These are phyloP conservation scores for Micronisus gabar DNA, from an alignment of 2,113 vertebrate species.

Conservation along the genomic window DNA sequence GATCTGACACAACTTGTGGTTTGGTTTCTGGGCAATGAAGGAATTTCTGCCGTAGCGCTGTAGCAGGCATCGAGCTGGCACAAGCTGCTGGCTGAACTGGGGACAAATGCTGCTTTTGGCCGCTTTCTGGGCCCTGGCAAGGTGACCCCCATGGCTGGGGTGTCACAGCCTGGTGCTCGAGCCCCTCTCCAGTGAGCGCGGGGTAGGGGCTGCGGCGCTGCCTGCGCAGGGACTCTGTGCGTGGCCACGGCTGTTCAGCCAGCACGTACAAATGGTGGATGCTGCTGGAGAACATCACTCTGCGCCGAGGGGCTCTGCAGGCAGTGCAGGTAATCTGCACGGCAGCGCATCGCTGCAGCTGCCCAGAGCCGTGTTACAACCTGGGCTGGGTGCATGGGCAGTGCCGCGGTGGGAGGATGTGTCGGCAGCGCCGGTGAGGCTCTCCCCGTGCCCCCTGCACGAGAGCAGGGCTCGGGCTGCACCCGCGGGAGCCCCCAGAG, in stretches of 20 bases:
- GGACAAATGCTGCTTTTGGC: background rate
- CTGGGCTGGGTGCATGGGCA: rapidly evolving
- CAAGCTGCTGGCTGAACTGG: background rate
- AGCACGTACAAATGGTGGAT: background rate
- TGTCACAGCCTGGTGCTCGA: background rate
- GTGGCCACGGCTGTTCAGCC: rapidly evolving
- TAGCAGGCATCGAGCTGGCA: rapidly evolving
- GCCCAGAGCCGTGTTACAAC: background rate
- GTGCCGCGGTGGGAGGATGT: rapidly evolving
- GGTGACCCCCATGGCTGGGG: background rate
- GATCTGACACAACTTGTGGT: rapidly evolving
- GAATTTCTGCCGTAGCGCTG: background rate
- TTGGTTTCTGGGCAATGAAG: background rate
- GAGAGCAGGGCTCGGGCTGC: background rate
- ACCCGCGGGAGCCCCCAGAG: background rate
- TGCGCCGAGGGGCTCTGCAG: background rate
- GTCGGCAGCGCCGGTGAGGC: background rate
- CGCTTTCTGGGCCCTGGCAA: background rate
- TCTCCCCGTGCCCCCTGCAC: rapidly evolving
- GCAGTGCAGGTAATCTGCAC: background rate
- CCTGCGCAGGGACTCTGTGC: background rate
- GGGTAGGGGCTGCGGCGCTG: background rate
- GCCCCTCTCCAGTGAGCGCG: rapidly evolving
- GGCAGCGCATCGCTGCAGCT: background rate
- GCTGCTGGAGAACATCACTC: background rate